Conservation (phyloP, 2,797 vertebrate genomes). For the Falco rusticolus region DNA sequence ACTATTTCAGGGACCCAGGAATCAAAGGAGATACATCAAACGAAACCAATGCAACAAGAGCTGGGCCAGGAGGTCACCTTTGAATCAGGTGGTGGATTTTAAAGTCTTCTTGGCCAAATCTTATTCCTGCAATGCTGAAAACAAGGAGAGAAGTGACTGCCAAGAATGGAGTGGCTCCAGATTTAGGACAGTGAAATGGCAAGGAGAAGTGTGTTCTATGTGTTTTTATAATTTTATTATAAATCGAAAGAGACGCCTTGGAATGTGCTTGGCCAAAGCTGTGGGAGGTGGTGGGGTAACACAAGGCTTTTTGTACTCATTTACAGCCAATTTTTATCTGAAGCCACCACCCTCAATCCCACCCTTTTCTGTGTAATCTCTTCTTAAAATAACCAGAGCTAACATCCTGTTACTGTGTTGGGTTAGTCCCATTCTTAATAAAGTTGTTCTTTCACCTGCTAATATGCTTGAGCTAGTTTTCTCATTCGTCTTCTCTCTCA, state of each 20-base stretch:
- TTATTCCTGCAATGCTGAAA: not conserved
- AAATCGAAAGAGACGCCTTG: not conserved
- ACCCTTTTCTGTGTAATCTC: conserved; percentile 23
- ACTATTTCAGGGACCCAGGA: not conserved
- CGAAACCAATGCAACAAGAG: not conserved
- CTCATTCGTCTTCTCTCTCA: not conserved
- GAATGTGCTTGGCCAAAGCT: not conserved
- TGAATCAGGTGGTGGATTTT: not conserved
- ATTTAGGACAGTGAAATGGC: not conserved
- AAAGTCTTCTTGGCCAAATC: not conserved
- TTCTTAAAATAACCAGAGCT: not conserved
- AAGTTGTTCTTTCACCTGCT: conserved; percentile 15
- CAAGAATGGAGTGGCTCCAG: not conserved
- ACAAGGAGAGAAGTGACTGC: not conserved
- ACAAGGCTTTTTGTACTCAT: not conserved
- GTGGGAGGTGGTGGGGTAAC: not conserved
- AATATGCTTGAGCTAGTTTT: not conserved
- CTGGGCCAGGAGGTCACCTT: not conserved
- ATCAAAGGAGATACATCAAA: not conserved
- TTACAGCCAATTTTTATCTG: not conserved
- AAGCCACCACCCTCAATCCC: not conserved
- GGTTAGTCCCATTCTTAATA: not conserved
- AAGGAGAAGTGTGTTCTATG: not conserved
- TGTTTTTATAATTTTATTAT: not conserved
- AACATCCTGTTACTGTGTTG: not conserved